Base-by-base conservation (phyloP, 2,888 invertebrate genomes). In the Aphrophora alni region DNA sequence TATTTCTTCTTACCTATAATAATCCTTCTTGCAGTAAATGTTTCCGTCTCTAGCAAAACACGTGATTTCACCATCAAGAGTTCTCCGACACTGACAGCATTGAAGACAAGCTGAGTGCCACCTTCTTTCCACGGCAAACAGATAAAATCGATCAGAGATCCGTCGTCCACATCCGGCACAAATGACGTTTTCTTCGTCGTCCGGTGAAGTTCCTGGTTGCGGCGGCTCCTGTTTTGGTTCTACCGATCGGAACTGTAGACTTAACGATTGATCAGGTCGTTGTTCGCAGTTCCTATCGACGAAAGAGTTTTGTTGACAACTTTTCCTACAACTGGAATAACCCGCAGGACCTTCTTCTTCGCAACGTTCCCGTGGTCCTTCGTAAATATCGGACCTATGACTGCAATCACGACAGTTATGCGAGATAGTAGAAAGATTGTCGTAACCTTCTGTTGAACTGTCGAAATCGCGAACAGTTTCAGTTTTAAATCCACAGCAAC, bases 11-110 rank as follows among this genome's bases (percentile, higher is more conserved):
- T 88, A 98, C 98, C 97, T 94, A 91, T 96, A 95, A 90, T 98
- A 98, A 90, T 98, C 98, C 88, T 95, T 96, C 90, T 97, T 97
- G 92, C 98, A 98, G 90, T 96, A 98, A 87, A 98, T 97, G 88
- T 95, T 95, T 86, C 96, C 97, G 88, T 97, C 97, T 85, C 96
- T 92, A 84, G 96, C 94, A 89, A 97, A 98, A 89, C 98, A 98
- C 85, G 97, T 94, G 87, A 95, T 93, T 88, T 98, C 97, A 0
- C 96, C 93, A 88, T 98, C 98, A 85, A 98, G 91, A 4, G 95
- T 94, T 89, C 94, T 93, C 87, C 95, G 93, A 89, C 98, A 98
- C 88, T 97, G 95, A 87, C 94, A 95, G 89, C 98, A 98, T 87
- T 95, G 93, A 44, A 98, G 91, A 88, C 98, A 98, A 81, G 95